These are phyloP conservation scores for Blastobasis lacticolella DNA, from an alignment of 2,888 invertebrate genomes.

Conservation along the genomic window DNA sequence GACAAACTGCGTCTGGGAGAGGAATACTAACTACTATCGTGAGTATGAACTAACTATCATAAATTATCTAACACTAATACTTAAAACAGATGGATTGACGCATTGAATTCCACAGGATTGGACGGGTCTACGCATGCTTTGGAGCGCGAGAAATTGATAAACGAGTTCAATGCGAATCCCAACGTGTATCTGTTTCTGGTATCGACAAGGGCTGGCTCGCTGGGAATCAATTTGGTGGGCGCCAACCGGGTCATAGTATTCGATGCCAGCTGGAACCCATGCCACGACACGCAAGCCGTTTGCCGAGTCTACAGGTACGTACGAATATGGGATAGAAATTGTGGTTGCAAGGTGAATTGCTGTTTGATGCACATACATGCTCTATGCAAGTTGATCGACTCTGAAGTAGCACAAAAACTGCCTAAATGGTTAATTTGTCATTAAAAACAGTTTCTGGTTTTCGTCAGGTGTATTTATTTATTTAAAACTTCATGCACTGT, in stretches of 20 bases:
- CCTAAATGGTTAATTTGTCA: background rate
- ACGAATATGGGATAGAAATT: too few relatives aligned
- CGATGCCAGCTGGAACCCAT: conserved; percentile 99
- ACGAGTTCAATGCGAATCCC: conserved; percentile 94
- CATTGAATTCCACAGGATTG: conserved; percentile 74
- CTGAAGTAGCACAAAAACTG: too few relatives aligned
- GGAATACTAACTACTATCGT: conserved; percentile 93
- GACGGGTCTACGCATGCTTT: conserved; percentile 96
- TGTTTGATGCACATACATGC: too few relatives aligned
- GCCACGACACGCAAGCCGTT: conserved; percentile 98
- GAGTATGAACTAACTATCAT: conserved; percentile 55
- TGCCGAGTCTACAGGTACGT: conserved; percentile 89
- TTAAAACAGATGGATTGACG: too few relatives aligned
- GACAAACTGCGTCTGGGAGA: conserved; percentile 84
- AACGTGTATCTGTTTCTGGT: conserved; percentile 93
- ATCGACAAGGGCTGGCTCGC: conserved; percentile 95
- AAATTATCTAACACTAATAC: too few relatives aligned
- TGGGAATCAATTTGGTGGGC: conserved; percentile 97
- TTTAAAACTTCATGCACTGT: too few relatives aligned
- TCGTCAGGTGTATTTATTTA: too few relatives aligned
- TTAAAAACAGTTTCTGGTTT: background rate
- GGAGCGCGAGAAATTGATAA: conserved; percentile 96
- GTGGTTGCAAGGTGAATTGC: too few relatives aligned
- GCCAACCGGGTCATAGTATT: conserved; percentile 98
- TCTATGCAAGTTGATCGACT: too few relatives aligned